Conservation (phyloP, 2,113 vertebrate species). For the Carassius carassius region DNA sequence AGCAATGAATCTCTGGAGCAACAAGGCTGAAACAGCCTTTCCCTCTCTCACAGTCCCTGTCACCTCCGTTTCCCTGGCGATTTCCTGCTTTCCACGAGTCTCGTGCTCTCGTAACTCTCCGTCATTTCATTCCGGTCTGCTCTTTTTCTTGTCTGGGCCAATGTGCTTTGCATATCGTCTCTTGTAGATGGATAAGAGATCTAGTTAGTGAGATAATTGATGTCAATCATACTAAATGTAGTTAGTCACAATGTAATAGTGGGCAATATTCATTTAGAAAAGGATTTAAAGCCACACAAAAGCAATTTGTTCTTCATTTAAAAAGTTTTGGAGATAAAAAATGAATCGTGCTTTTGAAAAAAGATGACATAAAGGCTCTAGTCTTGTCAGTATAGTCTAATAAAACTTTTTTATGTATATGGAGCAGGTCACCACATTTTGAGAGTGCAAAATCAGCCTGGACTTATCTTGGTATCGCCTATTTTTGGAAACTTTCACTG, state of each 20-base stretch:
- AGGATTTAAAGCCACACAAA: neutral
- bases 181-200: slow-evolving; percentile 1
- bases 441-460: neutral
- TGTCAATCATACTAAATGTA: neutral
- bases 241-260: slow-evolving; percentile 5
- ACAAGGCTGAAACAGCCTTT: slow-evolving; percentile 53
- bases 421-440: neutral
- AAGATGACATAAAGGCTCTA: neutral
- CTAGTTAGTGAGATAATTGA: slow-evolving; percentile 19
- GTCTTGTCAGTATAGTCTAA: neutral
- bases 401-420: neutral
- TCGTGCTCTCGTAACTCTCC: neutral
- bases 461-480: neutral
- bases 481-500: neutral
- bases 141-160: slow-evolving; percentile 3
- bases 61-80: slow-evolving; percentile 22
- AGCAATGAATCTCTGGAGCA: slow-evolving; percentile 56
- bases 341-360: neutral
- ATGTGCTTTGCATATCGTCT: neutral
- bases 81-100: slow-evolving; percentile 2
- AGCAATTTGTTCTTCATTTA: slow-evolving; percentile 1
- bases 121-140: neutral
- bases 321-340: slow-evolving; percentile 20
- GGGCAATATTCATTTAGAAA: slow-evolving; percentile 31
- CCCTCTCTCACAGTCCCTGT: slow-evolving; percentile 22